Percentiles rank a stretch among this genome's conserved stretches.
Evolutionary conservation across 2,888 invertebrate species (phyloP).

Genomic region (Zaprionus lineosus): DNA sequence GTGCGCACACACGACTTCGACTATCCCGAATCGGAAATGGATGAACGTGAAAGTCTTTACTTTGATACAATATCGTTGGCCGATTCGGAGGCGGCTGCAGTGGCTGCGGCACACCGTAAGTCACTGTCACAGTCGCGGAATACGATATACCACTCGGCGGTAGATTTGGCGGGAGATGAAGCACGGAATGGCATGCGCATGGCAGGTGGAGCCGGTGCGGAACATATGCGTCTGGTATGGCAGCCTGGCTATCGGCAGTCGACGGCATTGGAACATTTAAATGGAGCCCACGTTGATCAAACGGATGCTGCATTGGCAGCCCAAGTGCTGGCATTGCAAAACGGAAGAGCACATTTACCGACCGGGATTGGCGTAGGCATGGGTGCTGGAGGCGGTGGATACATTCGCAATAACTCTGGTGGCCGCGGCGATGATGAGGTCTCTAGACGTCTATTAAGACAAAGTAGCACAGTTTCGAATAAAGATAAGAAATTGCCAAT

Average conservation of each 20-base stretch:
- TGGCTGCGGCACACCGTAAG: conserved; percentile 82
- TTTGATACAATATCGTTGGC: conserved; percentile 82
- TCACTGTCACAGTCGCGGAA: conserved; percentile 84
- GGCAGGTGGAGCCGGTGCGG: conserved; percentile 42
- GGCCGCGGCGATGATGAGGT: conserved; percentile 83
- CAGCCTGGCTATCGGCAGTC: conserved; percentile 78
- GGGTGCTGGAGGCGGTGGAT: conserved; percentile 26
- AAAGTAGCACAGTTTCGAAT: conserved; percentile 82
- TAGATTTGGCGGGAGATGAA: conserved; percentile 83
- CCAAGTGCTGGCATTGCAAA: conserved; percentile 73
- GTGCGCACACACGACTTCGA: conserved; percentile 82
- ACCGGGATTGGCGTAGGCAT: conserved; percentile 60
- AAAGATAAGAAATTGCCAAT: conserved; percentile 84
- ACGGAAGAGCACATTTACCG: conserved; percentile 67
- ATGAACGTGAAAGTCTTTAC: conserved; percentile 82
- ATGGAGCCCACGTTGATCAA: conserved; percentile 49
- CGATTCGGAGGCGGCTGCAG: conserved; percentile 82
- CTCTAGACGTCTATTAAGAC: conserved; percentile 83
- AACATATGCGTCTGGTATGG: conserved; percentile 57
- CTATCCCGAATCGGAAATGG: conserved; percentile 83
- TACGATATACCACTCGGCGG: conserved; percentile 86
- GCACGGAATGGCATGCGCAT: conserved; percentile 70
- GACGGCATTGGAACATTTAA: conserved; percentile 80
- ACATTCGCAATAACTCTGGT: conserved; percentile 9
- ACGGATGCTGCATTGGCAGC: conserved; percentile 75